Base-by-base conservation (phyloP, 2,797 vertebrate species). In the Acanthiza pusilla region DNA sequence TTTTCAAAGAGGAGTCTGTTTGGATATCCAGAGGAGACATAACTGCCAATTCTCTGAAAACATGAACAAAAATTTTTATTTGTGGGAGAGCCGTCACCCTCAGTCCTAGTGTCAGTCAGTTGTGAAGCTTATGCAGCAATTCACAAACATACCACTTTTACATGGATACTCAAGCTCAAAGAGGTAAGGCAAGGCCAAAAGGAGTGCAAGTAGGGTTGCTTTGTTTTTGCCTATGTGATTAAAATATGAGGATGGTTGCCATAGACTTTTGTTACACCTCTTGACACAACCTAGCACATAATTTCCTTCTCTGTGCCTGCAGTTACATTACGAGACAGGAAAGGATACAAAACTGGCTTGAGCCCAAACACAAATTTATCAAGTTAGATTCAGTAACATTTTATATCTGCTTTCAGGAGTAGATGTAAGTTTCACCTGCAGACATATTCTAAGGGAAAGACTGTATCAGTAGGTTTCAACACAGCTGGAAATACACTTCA, bases 71-170 rank as follows among this genome's bases (percentile, higher is more conserved):
- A 51, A 98, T 98, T 97, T 98, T 98, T 98, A 89, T 98, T 98
- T 47, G 97, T 97, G 55, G 97, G 98, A 92, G 97, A 98, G 21
- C 97, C 98, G 57, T 80, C 16, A 9, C 38, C 48, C 61, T 62
- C 48, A 58, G 40, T 47, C 97, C 98, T 47, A 97, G 97, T 27
- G 97, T 98, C 89, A 98, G 97, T 10, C 97, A 98, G 91, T 97
- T 98, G 98, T 16, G 97, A 98, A 4, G 97, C 98, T 72, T 98
- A 98, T 80, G 98, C 98, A 96, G 98, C 98, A 93, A 98, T 98
- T 97, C 96, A 98, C 78, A 97, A 98, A 92, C 97, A 97, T 5
- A 96, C 92, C 57, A 97, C 97, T 34, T 98, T 98, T 43, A 97
- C 97, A 11, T 94, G 96, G 96, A 96, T 97, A 71, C 98, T 98